Evolutionary conservation across 2,888 invertebrate genomes (phyloP), one percentile per base, ranked within the genome.

Genomic region (Scaptomyza tumidula): DNA sequence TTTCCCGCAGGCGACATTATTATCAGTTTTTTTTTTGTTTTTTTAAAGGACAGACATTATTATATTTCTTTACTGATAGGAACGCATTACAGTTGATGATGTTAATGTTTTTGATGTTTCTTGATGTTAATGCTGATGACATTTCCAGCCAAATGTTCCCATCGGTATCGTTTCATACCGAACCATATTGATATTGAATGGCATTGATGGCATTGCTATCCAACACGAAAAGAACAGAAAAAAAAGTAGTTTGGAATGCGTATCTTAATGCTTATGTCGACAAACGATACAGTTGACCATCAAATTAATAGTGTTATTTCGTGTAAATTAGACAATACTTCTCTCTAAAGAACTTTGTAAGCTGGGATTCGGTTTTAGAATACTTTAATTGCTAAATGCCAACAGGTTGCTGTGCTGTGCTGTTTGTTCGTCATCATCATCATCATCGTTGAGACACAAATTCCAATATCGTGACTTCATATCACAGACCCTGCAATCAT

Each of bases 1-100:
- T 86, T 80, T 86, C 84, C 80, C 82, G 71, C 82, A 85, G 86
- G 86, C 84, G 84, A 85, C 84, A 86, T 82, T 85, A 84, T 86
- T 86, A 84, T 86, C 83, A 83, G 82, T 82, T 70, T 71, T 72
- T 65, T 13, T 35, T 50, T 35, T 35, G 33, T 13, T 37, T 35
- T 37, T 14, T 6, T 37, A n/a, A 3, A 1, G 60, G 55, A 70
- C 70, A 37, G 49, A 56, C 59, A 71, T 57, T 54, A 60, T 53
- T 57, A 37, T 71, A 52, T 57, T 57, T 19, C 49, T 61, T 41
- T 56, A 65, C 78, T 76, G 80, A 80, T 82, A 80, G 75, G 75
- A 52, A 57, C 55, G 39, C 56, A 53, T 11, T 61, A 41, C 48
- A 48, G 48, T 62, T 39, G 67, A 57, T 27, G 37, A 57, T 52